Evolutionary conservation across 1,140 invertebrate genomes (phyloP), one percentile per base, ranked within the genome.

Genomic region (Magallana ariakensis): DNA sequence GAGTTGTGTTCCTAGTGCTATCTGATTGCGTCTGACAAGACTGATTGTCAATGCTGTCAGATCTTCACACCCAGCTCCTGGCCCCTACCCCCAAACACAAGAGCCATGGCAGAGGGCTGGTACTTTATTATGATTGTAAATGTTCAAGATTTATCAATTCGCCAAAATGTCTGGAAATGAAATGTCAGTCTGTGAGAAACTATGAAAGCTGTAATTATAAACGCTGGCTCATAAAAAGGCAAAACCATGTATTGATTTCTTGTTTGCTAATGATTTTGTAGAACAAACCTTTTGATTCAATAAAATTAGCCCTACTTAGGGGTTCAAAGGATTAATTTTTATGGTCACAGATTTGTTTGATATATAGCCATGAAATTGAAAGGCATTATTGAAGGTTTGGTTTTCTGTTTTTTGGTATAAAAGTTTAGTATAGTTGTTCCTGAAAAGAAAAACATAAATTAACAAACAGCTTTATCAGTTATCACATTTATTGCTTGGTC

Each of bases 281-380:
- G 66, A 19, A 26, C 66, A 19, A 26, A 75, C 22, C 11, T 75
- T 13, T 26, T 22, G 9, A 26, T 75, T 26, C 66, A 75, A 33
- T 75, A 9, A 26, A 75, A 75, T 75, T 75, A 75, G 66, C 19
- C 13, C 66, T 75, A 26, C 66, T 75, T 75, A 26, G 22, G 62
- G 22, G 22, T 26, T 75, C 66, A 75, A 75, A 75, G 66, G 66
- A 75, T 75, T 75, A 26, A 75, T 75, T 75, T 75, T 46, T 75
- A 46, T 26, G 13, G 66, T 75, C 66, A 75, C 11, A 75, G 66
- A 75, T 75, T 75, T 75, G 66, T 33, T 75, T 75, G 66, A 75
- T 75, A 75, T 26, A 2, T 22, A 26, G 22, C 66, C 22, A 33
- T 19, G 22, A 75, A 75, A 75, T 75, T 75, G 22, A 13, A 26